phyloP scores from a whole-genome alignment of 2,113 vertebrate genomes.

The Terrapene triunguis region DNA sequence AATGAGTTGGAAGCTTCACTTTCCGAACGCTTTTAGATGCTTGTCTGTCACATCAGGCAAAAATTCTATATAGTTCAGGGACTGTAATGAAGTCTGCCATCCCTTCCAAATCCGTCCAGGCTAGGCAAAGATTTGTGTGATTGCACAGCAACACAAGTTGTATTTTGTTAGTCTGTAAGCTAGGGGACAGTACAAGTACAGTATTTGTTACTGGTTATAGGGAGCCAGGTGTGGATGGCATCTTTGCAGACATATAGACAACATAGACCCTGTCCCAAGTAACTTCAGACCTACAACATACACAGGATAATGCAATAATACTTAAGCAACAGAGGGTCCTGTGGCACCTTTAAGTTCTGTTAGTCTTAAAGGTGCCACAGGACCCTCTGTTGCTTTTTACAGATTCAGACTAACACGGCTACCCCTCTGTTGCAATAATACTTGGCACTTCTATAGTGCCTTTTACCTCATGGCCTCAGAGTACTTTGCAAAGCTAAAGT shows the following conservation, averaged over 20 bases:
- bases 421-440: not conserved
- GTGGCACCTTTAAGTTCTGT: too few relatives aligned
- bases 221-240: not conserved
- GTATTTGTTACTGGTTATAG: not conserved
- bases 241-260: not conserved
- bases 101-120: not conserved
- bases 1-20: not conserved
- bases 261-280: not conserved
- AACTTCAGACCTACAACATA: not conserved
- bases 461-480: not conserved
- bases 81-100: not conserved
- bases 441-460: not conserved
- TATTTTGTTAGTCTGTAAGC: not conserved
- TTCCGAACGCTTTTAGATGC: not conserved
- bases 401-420: too few relatives aligned
- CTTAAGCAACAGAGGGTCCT: too few relatives aligned
- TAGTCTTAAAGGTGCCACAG: too few relatives aligned
- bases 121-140: accelerated
- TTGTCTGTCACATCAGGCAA: not conserved
- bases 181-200: not conserved
- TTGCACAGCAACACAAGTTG: not conserved
- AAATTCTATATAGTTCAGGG: accelerated
- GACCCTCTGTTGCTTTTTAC: too few relatives aligned
- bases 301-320: not conserved
- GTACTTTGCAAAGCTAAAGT: not conserved